Conservation (phyloP, 2,888 invertebrate genomes). For the Halocaridina rubra region DNA sequence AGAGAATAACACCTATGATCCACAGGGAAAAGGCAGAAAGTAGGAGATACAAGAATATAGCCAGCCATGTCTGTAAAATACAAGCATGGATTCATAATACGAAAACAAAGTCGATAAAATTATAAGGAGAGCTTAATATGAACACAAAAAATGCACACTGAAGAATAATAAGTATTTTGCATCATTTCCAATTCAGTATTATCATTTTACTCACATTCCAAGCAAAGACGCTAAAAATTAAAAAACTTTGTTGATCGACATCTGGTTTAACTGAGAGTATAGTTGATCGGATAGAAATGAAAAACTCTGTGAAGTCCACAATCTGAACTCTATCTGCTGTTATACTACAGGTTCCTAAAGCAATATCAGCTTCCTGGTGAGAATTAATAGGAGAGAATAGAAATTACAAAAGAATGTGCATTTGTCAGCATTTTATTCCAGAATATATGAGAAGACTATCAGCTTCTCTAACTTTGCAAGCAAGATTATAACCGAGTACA, state of each 20-base stretch:
- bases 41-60: neutral
- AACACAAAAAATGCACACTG: neutral
- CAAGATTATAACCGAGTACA: no score
- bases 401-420: no score
- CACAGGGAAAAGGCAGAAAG: neutral
- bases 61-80: slow-evolving; percentile 14
- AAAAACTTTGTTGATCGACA: neutral
- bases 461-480: no score
- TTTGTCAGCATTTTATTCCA: no score
- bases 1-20: neutral
- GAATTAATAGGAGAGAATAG: no score
- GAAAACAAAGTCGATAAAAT: neutral
- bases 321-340: slow-evolving; percentile 8
- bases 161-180: no score
- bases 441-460: no score
- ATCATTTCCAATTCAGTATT: no score
- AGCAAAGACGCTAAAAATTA: slow-evolving; percentile 31
- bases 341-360: slow-evolving; percentile 30
- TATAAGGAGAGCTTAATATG: neutral
- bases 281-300: neutral
- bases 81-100: neutral
- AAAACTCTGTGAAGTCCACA: slow-evolving; percentile 40
- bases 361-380: slow-evolving; percentile 35
- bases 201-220: slow-evolving; percentile 7
- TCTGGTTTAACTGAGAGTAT: neutral